These are phyloP conservation scores for Griposia aprilina DNA, from an alignment of 2,888 invertebrate genomes.

Conservation along the genomic window DNA sequence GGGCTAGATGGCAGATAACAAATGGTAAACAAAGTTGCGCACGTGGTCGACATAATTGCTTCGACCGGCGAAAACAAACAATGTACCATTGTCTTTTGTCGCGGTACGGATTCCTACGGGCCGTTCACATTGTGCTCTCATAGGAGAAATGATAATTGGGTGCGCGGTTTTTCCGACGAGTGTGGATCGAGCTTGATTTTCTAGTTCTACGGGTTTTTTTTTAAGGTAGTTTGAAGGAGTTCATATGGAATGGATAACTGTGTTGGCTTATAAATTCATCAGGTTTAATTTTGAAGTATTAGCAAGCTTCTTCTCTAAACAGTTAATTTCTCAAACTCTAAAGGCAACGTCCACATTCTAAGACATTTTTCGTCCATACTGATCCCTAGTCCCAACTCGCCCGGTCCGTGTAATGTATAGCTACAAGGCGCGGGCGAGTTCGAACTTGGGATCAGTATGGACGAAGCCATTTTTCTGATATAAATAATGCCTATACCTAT, in stretches of 20 bases:
- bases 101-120: slow-evolving; percentile 66
- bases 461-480: neutral
- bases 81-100: slow-evolving; percentile 82
- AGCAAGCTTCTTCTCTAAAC: neutral
- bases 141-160: slow-evolving; percentile 67
- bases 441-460: too few species aligned
- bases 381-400: too few species aligned
- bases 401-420: too few species aligned
- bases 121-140: slow-evolving; percentile 66
- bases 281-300: neutral
- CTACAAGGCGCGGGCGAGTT: too few species aligned
- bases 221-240: slow-evolving; percentile 19
- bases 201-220: slow-evolving; percentile 19
- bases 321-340: neutral
- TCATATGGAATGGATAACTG: neutral
- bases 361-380: too few species aligned
- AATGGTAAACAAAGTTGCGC: slow-evolving; percentile 82
- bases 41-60: slow-evolving; percentile 84
- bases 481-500: neutral
- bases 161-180: slow-evolving; percentile 48
- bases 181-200: slow-evolving; percentile 37
- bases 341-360: neutral
- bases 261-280: too few species aligned
- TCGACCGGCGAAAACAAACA: slow-evolving; percentile 81
- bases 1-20: slow-evolving; percentile 83